Conservation (phyloP, 2,888 invertebrate species). For the Cacoxenus indagator region DNA sequence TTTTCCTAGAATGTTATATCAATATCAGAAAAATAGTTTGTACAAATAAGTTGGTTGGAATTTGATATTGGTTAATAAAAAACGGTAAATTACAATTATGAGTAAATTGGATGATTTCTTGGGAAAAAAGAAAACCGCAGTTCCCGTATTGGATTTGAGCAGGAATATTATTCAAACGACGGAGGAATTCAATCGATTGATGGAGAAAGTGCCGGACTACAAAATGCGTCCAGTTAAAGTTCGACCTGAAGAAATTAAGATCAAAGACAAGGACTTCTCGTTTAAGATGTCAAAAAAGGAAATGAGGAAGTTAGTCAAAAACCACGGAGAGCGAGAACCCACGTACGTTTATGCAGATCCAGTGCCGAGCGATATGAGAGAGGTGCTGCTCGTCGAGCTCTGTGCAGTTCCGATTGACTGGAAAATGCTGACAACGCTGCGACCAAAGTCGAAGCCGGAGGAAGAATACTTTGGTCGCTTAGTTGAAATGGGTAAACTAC, state of each 20-base stretch:
- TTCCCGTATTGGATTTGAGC: conserved; percentile 87
- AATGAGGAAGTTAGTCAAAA: conserved; percentile 72
- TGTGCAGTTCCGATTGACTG: conserved; percentile 90
- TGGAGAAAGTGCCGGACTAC: conserved; percentile 91
- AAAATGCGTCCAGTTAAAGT: conserved; percentile 91
- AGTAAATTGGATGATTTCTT: conserved; percentile 87
- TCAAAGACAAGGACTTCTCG: conserved; percentile 81
- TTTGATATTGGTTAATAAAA: too few relatives aligned
- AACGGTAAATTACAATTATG: too few relatives aligned
- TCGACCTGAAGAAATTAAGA: conserved; percentile 81
- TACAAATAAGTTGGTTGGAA: too few relatives aligned
- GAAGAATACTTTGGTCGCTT: conserved; percentile 90
- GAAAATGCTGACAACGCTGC: conserved; percentile 90
- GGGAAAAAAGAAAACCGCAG: conserved; percentile 86
- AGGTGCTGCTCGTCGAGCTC: conserved; percentile 74
- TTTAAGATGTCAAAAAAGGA: conserved; percentile 84
- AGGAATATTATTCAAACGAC: conserved; percentile 82
- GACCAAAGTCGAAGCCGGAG: conserved; percentile 86
- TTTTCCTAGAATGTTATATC: too few relatives aligned
- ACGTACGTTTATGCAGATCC: conserved; percentile 77
- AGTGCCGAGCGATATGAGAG: conserved; percentile 84
- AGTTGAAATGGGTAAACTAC: conserved; percentile 85
- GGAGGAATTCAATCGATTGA: conserved; percentile 85
- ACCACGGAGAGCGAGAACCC: conserved; percentile 66
- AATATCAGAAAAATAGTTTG: too few relatives aligned